Evolutionary conservation across 2,113 vertebrate species (phyloP).

Genomic region (Zapus hudsonius): DNA sequence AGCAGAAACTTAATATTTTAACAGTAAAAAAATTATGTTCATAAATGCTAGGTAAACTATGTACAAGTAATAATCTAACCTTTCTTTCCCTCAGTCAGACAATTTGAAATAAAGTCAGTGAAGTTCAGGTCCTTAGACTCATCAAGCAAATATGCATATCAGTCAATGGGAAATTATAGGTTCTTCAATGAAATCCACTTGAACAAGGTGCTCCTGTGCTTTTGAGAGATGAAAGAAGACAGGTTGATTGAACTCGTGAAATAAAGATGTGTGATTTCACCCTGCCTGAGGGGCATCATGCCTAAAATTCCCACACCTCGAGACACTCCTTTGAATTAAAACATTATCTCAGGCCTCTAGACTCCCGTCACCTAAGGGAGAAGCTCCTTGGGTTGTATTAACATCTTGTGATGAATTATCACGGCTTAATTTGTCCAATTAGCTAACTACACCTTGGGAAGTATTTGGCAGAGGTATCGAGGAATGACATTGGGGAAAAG

Average conservation of each 20-base stretch:
- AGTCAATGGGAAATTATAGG: constrained; percentile 51
- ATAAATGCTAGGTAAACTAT: not conserved
- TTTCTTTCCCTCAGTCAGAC: constrained; percentile 34
- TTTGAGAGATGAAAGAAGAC: constrained; percentile 67
- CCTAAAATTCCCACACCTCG: constrained; percentile 35
- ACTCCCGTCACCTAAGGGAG: not conserved
- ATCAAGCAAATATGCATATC: constrained; percentile 40
- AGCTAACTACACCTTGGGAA: constrained; percentile 44
- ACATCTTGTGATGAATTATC: constrained; percentile 50
- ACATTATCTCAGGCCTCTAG: not conserved
- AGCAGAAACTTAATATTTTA: not conserved
- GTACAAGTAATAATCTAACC: not conserved
- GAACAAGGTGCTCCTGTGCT: constrained; percentile 28
- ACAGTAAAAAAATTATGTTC: not conserved
- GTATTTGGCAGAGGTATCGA: not conserved
- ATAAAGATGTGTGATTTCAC: constrained; percentile 39
- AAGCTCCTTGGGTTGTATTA: constrained; percentile 40
- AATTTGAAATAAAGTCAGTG: constrained; percentile 48
- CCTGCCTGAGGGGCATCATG: constrained; percentile 49
- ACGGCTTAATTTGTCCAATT: constrained; percentile 59
- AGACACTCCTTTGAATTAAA: constrained; percentile 56
- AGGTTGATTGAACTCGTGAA: constrained; percentile 53
- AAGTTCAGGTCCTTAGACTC: not conserved
- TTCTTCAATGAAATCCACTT: constrained; percentile 33
- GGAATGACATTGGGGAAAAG: not conserved